Evolutionary conservation across 2,113 vertebrate species (phyloP).

Genomic region (Shinisaurus crocodilurus): DNA sequence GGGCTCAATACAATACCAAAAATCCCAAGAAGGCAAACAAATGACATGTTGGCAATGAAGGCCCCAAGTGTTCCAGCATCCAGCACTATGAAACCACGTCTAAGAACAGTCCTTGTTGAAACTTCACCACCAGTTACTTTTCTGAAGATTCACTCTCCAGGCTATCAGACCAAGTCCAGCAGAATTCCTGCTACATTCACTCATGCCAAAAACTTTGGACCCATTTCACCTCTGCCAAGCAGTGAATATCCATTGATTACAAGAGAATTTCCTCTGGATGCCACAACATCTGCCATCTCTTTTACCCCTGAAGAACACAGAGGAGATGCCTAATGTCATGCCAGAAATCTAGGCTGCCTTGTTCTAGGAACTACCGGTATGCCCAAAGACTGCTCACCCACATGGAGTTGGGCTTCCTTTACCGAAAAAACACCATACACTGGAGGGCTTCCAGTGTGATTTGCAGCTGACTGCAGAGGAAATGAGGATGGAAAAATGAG

Average conservation of each 20-base stretch:
- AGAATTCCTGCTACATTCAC: background rate
- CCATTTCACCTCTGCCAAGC: background rate
- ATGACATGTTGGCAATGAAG: constrained; percentile 1
- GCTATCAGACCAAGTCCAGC: background rate
- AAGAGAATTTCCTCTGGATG: background rate
- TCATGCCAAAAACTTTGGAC: background rate
- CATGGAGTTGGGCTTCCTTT: background rate
- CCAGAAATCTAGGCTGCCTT: background rate
- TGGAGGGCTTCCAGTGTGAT: background rate
- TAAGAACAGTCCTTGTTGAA: background rate
- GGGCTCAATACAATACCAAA: background rate
- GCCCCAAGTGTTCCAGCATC: background rate
- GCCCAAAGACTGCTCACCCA: background rate
- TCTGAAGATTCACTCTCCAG: background rate
- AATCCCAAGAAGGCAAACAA: background rate
- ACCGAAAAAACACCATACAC: background rate
- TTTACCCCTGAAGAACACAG: background rate
- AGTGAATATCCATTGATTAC: background rate
- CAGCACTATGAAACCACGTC: background rate
- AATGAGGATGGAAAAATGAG: background rate
- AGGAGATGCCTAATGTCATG: background rate
- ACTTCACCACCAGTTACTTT: background rate
- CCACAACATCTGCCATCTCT: background rate
- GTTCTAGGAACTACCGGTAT: background rate
- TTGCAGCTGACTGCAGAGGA: background rate